These are phyloP conservation scores for Drosophila peninsularis DNA, from an alignment of 2,888 invertebrate genomes.

Conservation along the genomic window DNA sequence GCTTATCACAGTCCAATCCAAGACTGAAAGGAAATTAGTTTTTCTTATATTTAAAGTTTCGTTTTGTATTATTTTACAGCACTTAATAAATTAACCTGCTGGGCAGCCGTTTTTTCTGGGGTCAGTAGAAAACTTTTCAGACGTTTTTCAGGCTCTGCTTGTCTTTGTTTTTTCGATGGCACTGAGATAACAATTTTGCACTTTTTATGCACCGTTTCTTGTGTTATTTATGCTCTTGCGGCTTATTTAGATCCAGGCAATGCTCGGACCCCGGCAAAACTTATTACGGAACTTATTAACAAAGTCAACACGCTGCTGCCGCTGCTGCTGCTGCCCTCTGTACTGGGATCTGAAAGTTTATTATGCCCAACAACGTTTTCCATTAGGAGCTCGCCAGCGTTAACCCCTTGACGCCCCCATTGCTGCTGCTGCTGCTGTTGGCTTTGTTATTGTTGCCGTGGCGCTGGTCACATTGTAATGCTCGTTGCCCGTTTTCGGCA, in stretches of 20 bases:
- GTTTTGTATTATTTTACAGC: background rate
- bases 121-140: too few relatives aligned
- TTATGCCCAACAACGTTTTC: conserved; percentile 71
- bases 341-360: conserved; percentile 58
- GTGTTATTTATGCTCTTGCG: conserved; percentile 66
- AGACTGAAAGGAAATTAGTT: background rate
- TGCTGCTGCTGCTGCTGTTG: conserved; percentile 5
- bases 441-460: conserved; percentile 16
- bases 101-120: too few relatives aligned
- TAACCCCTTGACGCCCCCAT: conserved; percentile 10
- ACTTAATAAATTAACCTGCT: conserved; percentile 5
- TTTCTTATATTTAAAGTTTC: background rate
- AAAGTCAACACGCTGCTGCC: conserved; percentile 73
- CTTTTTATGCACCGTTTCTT: conserved; percentile 37
- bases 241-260: conserved; percentile 50
- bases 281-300: conserved; percentile 80
- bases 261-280: conserved; percentile 52
- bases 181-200: conserved; percentile 13
- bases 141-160: background rate
- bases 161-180: conserved; percentile 16
- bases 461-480: conserved; percentile 41
- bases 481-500: conserved; percentile 43
- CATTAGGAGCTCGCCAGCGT: conserved; percentile 50
- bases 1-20: too few relatives aligned
- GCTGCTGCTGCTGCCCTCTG: conserved; percentile 37